Evolutionary conservation across 2,888 invertebrate species (phyloP).

Genomic region (Deilephila elpenor): DNA sequence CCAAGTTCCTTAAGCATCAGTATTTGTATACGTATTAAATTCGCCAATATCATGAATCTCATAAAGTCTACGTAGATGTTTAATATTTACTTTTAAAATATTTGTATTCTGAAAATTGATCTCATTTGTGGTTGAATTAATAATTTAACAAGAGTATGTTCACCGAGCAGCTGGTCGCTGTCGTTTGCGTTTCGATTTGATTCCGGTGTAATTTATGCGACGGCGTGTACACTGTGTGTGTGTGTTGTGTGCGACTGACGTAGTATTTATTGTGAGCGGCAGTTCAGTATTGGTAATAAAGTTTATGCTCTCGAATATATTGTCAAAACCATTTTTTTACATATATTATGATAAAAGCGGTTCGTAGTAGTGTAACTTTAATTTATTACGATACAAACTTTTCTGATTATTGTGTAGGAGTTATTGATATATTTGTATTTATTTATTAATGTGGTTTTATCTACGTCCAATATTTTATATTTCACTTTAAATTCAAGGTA

Average conservation of each 20-base stretch:
- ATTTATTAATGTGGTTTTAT: neutral
- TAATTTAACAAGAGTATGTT: conserved; percentile 43
- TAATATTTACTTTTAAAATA: conserved; percentile 50
- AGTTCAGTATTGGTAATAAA: neutral
- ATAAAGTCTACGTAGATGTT: conserved; percentile 53
- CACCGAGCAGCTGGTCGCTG: conserved; percentile 8
- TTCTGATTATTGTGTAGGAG: neutral
- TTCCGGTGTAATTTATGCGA: neutral
- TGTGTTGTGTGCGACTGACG: neutral
- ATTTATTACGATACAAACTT: conserved; percentile 6
- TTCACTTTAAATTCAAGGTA: neutral
- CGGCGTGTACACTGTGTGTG: neutral
- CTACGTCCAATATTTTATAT: neutral
- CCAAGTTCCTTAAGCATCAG: conserved; percentile 68
- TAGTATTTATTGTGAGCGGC: conserved; percentile 12
- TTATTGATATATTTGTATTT: conserved; percentile 5
- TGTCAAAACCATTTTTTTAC: neutral
- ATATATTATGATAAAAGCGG: neutral
- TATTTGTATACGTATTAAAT: conserved; percentile 57
- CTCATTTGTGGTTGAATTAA: conserved; percentile 52
- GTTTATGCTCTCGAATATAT: conserved; percentile 1
- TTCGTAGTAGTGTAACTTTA: neutral
- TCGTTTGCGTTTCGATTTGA: conserved; percentile 1
- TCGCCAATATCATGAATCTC: conserved; percentile 68
- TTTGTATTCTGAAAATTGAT: conserved; percentile 55